Evolutionary conservation across 2,797 vertebrate genomes (phyloP), one percentile per base, ranked within the genome.

Genomic region (Arctocebus calabarensis): DNA sequence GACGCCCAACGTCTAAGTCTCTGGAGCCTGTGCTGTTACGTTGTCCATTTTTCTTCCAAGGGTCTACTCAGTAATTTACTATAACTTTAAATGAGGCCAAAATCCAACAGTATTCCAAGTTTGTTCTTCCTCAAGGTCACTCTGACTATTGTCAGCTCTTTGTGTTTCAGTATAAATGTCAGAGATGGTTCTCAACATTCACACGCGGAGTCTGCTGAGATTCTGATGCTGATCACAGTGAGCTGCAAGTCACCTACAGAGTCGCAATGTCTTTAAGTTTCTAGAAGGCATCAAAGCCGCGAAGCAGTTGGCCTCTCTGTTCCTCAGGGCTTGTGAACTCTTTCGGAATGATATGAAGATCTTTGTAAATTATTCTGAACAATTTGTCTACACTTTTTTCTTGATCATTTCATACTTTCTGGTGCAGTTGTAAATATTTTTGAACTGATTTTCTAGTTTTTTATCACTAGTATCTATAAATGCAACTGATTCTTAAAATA

Each of bases 101-200:
- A 12, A 7, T 9, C 27, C 59, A 14, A 11, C 4, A 1, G 23
- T 0, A 7, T 9, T 25, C 25, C 79, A 17, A 17, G 19, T 19
- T 2, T 10, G 9, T 14, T n/a, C 59, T 55, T 43, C 70, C 34
- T 75, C 59, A 9, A 19, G 40, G 17, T 14, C 5, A 0, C 1
- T 5, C 23, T 43, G 70, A 40, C 43, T 12, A 3, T 29, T 8
- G 27, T 27, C 8, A 57, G 52, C 40, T 61, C 66, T 23, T 11
- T 3, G 43, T 52, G 9, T 64, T 52, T 32, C 68, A 27, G 2
- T 3, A 9, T 7, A 19, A 6, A 74, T 37, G 52, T 52, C 45
- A 37, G 68, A 73, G 34, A 37, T 13, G 43, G 20, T 4, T 34
- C 1, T 61, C 23, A 3, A 14, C 4, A 55, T 20, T 48, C 48